Conservation (phyloP, 2,797 vertebrate species). For the Morus bassanus region DNA sequence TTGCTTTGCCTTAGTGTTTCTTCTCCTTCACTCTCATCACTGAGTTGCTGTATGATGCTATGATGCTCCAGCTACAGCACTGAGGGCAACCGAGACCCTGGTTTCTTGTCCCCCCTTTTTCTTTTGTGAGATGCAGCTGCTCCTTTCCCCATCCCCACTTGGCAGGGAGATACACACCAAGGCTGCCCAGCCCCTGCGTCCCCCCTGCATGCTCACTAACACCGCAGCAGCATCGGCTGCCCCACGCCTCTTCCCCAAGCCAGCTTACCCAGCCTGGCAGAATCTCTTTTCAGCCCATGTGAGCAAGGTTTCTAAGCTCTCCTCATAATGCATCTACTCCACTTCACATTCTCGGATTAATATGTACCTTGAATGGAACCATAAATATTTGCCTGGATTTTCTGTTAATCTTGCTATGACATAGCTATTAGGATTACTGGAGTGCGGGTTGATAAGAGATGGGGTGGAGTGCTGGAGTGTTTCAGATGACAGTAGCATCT, state of each 20-base stretch:
- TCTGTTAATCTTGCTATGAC: conserved; percentile 35
- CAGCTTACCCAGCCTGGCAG: not conserved
- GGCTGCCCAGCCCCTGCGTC: not conserved
- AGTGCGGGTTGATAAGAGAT: not conserved
- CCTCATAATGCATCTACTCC: not conserved
- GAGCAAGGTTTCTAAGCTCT: not conserved
- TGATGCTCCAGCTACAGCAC: too few relatives aligned
- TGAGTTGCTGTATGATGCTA: not conserved
- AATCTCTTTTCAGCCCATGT: not conserved
- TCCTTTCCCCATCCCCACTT: not conserved
- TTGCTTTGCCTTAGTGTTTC: not conserved
- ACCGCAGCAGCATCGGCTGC: not conserved
- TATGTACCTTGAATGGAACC: not conserved
- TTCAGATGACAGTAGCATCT: conserved; percentile 17
- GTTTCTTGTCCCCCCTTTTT: not conserved
- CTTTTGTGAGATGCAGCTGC: not conserved
- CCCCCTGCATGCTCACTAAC: not conserved
- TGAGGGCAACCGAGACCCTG: rapidly evolving
- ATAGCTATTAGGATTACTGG: conserved; percentile 46
- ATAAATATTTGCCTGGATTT: conserved; percentile 45
- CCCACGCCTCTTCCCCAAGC: not conserved
- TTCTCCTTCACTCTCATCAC: not conserved
- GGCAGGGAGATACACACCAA: not conserved
- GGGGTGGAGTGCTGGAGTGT: not conserved
- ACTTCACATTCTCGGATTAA: not conserved